Conservation (phyloP, 2,113 vertebrate genomes). For the Leptosomus discolor region DNA sequence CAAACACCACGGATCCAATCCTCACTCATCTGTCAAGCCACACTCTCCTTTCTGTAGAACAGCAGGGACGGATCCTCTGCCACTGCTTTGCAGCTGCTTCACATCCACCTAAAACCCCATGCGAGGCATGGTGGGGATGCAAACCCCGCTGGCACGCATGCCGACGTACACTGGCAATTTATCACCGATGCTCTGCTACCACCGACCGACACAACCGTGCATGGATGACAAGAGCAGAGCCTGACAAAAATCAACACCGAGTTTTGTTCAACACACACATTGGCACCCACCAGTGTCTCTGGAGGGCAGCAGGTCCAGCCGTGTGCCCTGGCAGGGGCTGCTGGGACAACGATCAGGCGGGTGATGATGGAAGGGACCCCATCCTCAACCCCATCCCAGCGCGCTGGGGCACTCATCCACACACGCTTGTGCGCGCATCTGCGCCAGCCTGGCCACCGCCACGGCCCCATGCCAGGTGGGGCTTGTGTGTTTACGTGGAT, state of each 20-base stretch:
- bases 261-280: fast-evolving
- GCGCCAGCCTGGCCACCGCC: not conserved
- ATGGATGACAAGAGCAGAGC: not conserved
- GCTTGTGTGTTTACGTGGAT: fast-evolving
- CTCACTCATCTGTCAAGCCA: not conserved
- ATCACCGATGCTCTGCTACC: fast-evolving
- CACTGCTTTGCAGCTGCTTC: not conserved
- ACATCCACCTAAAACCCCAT: not conserved
- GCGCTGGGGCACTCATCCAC: not conserved
- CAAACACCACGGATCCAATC: fast-evolving
- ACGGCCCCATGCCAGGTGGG: fast-evolving
- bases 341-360: not conserved
- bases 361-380: not conserved
- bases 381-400: not conserved
- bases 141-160: not conserved
- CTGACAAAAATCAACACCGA: not conserved
- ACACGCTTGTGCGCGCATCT: fast-evolving
- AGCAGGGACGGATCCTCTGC: fast-evolving
- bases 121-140: fast-evolving
- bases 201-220: not conserved
- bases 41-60: not conserved
- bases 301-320: not conserved
- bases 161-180: not conserved
- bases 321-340: not conserved
- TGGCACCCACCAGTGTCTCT: fast-evolving